Percentiles rank a stretch among this genome's conserved stretches.
phyloP scores from a whole-genome alignment of 30 jellyfish, hydroid and myxozoan species.

The Hydractinia symbiolongicarpus region DNA sequence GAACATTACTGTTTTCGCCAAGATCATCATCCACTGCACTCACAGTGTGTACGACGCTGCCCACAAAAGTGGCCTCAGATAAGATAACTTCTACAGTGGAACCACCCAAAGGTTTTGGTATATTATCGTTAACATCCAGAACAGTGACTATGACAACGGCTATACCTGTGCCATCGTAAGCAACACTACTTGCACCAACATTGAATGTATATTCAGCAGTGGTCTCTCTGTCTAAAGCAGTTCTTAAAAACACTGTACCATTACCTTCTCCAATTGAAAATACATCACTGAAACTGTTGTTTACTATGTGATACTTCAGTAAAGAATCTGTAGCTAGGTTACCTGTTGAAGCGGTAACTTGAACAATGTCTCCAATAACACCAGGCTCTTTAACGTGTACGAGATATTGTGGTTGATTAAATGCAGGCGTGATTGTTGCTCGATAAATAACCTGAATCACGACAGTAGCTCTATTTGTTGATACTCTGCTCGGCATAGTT shows the following conservation, averaged over 20 bases:
- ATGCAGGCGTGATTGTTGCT: not conserved
- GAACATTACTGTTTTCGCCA: conserved; percentile 11
- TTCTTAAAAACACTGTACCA: conserved; percentile 32
- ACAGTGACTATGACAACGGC: not conserved
- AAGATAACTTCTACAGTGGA: not conserved
- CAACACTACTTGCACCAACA: conserved; percentile 25
- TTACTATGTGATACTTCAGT: not conserved
- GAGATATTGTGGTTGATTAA: not conserved
- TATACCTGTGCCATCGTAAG: not conserved
- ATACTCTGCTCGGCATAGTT: not conserved
- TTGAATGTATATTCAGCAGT: conserved; percentile 17
- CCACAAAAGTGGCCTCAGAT: not conserved
- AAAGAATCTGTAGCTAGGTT: not conserved
- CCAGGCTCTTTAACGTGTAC: conserved; percentile 4
- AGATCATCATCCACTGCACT: not conserved
- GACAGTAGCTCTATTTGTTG: not conserved
- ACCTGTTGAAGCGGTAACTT: not conserved
- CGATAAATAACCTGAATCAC: not conserved
- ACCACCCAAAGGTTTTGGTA: not conserved
- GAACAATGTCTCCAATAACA: not conserved
- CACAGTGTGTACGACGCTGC: not conserved
- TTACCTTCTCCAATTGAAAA: conserved; percentile 36
- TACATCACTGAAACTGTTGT: not conserved
- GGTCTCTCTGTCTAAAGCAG: conserved; percentile 56
- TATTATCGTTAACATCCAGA: not conserved